Evolutionary conservation across 2,797 vertebrate species (phyloP), one percentile per base, ranked within the genome.

Genomic region (Crypturellus tataupa): DNA sequence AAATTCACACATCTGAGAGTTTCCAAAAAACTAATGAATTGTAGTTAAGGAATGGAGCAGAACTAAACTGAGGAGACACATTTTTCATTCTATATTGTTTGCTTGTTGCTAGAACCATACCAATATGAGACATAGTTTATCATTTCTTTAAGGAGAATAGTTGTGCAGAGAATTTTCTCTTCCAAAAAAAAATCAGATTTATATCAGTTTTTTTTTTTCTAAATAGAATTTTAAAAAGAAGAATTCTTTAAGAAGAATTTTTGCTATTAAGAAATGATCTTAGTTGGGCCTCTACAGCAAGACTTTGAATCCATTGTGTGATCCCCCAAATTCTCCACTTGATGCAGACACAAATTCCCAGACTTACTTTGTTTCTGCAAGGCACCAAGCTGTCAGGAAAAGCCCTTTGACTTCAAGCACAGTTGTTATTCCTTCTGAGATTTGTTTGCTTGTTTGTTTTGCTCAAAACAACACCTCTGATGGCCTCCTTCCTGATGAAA

Each of bases 111-210:
- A 47, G 37, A 90, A 47, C 25, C 60, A 44, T 67, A 46, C 19
- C 37, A 46, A 69, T n/a, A 75, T 58, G 64, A 79, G 65, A 46
- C 46, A 49, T 1, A 49, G 40, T 58, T 42, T 44, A 20, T 91
- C 65, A 35, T 58, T 82, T 81, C 64, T n/a, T 65, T 70, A 18
- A 63, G 13, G 10, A 67, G 37, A 59, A 19, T 13, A 58, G 23
- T 67, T 19, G 33, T 71, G 85, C 86, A 83, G 46, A 87, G 75
- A 80, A 51, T 89, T 91, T 87, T 29, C 14, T 88, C 53, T n/a
- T 71, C 31, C 77, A 81, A 77, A 39, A 88, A 72, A 51, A 51
- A 51, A 51, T 25, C 25, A 51, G n/a, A 51, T 51, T 71, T 18
- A 75, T n/a, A 23, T 29, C 37, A 7, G 49, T 8, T 19, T 37